These are phyloP conservation scores for Hirtodrosophila histrioides DNA, from an alignment of 2,888 invertebrate species.

Conservation along the genomic window DNA sequence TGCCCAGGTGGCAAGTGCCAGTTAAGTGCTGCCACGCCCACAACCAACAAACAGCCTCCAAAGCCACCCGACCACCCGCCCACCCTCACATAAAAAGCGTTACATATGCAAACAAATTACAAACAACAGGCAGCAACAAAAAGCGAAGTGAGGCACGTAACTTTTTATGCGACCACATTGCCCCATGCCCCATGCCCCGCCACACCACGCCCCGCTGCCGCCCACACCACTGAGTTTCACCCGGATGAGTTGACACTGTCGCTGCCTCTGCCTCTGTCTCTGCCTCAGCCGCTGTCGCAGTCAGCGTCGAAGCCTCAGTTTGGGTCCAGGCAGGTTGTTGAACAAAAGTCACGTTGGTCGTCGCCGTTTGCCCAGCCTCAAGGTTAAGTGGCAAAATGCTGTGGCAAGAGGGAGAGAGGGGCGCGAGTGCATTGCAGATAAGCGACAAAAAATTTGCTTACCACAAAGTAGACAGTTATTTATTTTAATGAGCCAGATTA, in stretches of 20 bases:
- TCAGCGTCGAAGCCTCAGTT: neutral
- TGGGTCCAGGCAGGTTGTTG: slow-evolving; percentile 47
- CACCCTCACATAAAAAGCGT: slow-evolving; percentile 23
- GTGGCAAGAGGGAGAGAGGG: neutral
- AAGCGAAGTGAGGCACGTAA: slow-evolving; percentile 53
- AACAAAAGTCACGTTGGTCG: slow-evolving; percentile 65
- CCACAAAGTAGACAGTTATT: slow-evolving; percentile 42
- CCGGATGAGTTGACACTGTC: slow-evolving; percentile 63
- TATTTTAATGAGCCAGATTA: slow-evolving; percentile 43
- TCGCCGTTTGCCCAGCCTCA: slow-evolving; percentile 50
- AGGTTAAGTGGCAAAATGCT: slow-evolving; percentile 59
- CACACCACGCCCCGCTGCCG: slow-evolving; percentile 7
- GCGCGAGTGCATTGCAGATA: slow-evolving; percentile 50
- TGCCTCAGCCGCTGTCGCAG: slow-evolving; percentile 2
- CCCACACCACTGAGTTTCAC: slow-evolving; percentile 34
- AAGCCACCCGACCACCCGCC: no score
- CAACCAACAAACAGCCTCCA: slow-evolving; percentile 5
- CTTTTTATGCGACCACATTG: slow-evolving; percentile 60
- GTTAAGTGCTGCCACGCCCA: slow-evolving; percentile 13
- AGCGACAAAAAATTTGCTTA: slow-evolving; percentile 45
- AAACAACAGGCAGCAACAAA: slow-evolving; percentile 19
- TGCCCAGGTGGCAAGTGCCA: neutral
- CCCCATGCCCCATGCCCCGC: slow-evolving; percentile 17
- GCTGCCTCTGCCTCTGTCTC: slow-evolving; percentile 8
- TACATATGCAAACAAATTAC: slow-evolving; percentile 65